Base-by-base conservation (phyloP, 2,888 invertebrate species). In the Acronicta leporina region DNA sequence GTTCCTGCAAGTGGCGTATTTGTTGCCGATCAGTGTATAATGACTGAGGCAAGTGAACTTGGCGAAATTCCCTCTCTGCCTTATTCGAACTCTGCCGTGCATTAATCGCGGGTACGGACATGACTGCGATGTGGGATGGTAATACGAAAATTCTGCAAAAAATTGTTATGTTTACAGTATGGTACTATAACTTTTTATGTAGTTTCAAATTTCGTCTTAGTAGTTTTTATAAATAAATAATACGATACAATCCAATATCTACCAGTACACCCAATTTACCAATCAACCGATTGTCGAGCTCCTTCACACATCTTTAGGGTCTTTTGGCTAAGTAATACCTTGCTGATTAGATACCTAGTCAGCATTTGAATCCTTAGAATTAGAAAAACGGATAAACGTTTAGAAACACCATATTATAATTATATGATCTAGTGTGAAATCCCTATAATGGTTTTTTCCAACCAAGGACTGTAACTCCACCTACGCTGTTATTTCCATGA, bases 1-100 rank as follows among this genome's bases (percentile, higher is more conserved):
- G 38, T 95, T 88, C 27, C 95, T 87, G 83, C 98, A 98, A 15
- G 96, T 96, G 15, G 96, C 95, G 75, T 96, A 96, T 77, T 92
- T 95, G 72, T 96, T 96, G 0, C 97, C 98, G 0, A 96, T 95
- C 35, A 97, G 89, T 40, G 95, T 92, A 83, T 94, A 97, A 0
- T 95, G 95, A 0, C 87, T 73, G 45, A 88, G 84, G 81, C 97
- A 97, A 15, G 84, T 82, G 82, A 95, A 96, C 80, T 94, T 95
- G n/a, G 95, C 94, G 38, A 96, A 89, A 63, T 95, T 91, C 0
- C 95, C 95, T 47, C 94, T 87, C 38, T 91, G 92, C 35, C 95
- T 87, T 9, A 88, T 52, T 0, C 94, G 88, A 6, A 93, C 89
- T 52, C 86, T 85, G 2, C 96, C 96, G 74, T 96, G 94, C 1